These are phyloP conservation scores for Sarcophaga subvicina DNA, from an alignment of 2,888 invertebrate genomes.

Conservation along the genomic window DNA sequence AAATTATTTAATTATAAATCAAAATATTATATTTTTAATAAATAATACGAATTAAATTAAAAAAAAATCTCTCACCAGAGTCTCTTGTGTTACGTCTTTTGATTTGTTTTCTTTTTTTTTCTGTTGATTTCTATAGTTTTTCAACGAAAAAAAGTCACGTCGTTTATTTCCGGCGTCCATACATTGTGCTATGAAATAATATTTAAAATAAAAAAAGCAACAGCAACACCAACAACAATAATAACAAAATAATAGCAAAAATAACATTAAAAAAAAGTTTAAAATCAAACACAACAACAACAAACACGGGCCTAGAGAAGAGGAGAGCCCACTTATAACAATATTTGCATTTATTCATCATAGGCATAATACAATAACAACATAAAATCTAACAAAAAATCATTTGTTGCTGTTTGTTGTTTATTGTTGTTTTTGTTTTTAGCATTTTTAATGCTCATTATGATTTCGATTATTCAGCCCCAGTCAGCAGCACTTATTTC, in stretches of 20 bases:
- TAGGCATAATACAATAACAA: constrained; percentile 29
- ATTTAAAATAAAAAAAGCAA: constrained; percentile 27
- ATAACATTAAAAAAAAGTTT: constrained; percentile 2
- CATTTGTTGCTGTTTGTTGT: constrained; percentile 25
- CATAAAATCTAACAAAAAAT: constrained; percentile 35
- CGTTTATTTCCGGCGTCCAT: constrained; percentile 79
- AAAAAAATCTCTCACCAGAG: constrained; percentile 45
- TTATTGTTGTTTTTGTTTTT: not conserved
- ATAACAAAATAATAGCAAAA: constrained; percentile 6
- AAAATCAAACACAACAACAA: constrained; percentile 9
- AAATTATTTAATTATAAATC: constrained; percentile 48
- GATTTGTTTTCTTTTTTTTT: constrained; percentile 59
- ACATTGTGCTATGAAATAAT: constrained; percentile 31
- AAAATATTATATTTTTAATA: constrained; percentile 13
- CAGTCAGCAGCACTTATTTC: not conserved
- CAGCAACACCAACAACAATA: constrained; percentile 19
- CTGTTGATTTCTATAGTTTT: constrained; percentile 46
- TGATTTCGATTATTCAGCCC: constrained; percentile 49
- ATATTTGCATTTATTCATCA: constrained; percentile 59
- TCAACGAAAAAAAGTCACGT: constrained; percentile 78
- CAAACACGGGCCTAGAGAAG: constrained; percentile 55
- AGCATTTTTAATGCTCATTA: constrained; percentile 34
- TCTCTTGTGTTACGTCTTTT: constrained; percentile 16
- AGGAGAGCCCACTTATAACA: constrained; percentile 19
- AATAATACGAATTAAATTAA: constrained; percentile 6